These are phyloP conservation scores for Nothura maculosa DNA, from an alignment of 2,797 vertebrate genomes.

Conservation along the genomic window DNA sequence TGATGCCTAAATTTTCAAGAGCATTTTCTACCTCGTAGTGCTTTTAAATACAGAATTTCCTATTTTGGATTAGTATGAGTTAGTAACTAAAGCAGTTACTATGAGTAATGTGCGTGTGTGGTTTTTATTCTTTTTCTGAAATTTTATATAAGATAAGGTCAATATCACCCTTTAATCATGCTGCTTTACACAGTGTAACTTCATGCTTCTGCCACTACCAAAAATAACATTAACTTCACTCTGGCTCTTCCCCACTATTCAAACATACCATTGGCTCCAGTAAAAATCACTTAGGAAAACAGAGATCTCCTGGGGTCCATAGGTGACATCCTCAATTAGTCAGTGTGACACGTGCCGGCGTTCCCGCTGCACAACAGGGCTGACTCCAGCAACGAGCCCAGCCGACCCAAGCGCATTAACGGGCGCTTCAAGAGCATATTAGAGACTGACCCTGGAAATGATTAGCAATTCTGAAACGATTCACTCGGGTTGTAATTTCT, in stretches of 20 bases:
- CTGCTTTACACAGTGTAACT: background rate
- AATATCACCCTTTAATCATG: background rate
- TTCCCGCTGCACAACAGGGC: background rate
- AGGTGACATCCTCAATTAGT: background rate
- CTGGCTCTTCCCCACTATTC: background rate
- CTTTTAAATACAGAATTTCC: constrained; percentile 2
- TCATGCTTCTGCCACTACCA: background rate
- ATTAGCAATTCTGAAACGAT: constrained; percentile 35
- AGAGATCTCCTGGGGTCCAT: fast-evolving
- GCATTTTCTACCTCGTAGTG: background rate
- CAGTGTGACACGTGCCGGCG: background rate
- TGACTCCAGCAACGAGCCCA: background rate
- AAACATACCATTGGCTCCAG: background rate
- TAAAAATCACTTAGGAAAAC: background rate
- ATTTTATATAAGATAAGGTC: background rate
- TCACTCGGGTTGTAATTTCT: constrained; percentile 21
- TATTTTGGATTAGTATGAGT: background rate
- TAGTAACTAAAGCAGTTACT: background rate
- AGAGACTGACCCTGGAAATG: background rate
- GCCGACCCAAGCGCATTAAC: background rate
- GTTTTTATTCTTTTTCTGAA: background rate
- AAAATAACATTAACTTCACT: background rate
- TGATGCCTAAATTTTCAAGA: background rate
- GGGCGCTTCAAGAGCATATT: background rate
- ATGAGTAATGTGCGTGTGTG: background rate